Evolutionary conservation across 2,797 vertebrate species (phyloP).

Genomic region (Epinephelus malabaricus): DNA sequence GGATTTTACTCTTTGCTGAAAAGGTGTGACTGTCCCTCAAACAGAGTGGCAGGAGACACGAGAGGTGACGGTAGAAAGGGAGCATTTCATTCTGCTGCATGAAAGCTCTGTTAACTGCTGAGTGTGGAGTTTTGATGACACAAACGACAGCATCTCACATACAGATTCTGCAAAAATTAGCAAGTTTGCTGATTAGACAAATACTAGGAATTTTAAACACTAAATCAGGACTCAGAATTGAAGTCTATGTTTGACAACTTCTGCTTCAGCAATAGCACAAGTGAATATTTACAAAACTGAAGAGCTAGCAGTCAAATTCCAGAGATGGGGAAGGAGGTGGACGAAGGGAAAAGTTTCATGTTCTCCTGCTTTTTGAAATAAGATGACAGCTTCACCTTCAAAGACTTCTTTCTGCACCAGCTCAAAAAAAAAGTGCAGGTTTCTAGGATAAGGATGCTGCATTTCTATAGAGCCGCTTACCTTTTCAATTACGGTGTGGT

Average conservation of each 20-base stretch:
- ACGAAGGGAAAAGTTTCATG: not conserved
- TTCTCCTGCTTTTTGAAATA: not conserved
- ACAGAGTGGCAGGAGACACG: not conserved
- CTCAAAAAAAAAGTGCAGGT: not conserved
- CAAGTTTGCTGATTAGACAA: not conserved
- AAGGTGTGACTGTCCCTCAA: conserved; percentile 7
- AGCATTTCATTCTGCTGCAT: not conserved
- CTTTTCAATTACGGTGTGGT: conserved; percentile 31
- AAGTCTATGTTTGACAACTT: not conserved
- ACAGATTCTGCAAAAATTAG: not conserved
- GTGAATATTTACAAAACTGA: not conserved
- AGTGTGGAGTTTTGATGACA: not conserved
- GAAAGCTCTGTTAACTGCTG: not conserved
- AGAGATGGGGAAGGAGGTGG: not conserved
- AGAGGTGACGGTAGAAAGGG: not conserved
- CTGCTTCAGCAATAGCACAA: conserved; percentile 4
- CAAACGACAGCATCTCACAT: not conserved
- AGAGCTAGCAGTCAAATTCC: not conserved
- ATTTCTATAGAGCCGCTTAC: conserved; percentile 21
- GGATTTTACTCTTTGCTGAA: conserved; percentile 40
- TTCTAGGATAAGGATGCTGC: conserved; percentile 10
- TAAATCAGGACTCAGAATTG: not conserved
- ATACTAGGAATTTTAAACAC: not conserved
- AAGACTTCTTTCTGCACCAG: conserved; percentile 1
- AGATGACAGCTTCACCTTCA: conserved; percentile 16